These are phyloP conservation scores for Aptenodytes patagonicus DNA, from an alignment of 2,113 vertebrate species.

Conservation along the genomic window DNA sequence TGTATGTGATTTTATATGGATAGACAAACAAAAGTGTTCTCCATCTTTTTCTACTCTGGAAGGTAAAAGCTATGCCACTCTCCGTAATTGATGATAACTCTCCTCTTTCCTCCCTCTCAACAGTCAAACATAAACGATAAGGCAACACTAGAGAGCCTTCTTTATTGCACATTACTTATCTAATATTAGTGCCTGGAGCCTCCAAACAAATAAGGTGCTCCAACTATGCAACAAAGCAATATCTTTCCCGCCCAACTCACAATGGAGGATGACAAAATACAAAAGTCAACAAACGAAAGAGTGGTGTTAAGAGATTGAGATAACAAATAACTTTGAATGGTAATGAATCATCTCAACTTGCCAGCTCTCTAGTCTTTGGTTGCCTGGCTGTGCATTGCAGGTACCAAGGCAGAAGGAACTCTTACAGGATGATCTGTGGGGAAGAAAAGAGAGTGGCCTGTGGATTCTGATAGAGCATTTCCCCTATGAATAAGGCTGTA, in stretches of 20 bases:
- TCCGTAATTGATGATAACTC: not conserved
- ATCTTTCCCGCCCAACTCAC: not conserved
- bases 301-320: not conserved
- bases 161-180: not conserved
- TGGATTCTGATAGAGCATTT: conserved; percentile 1
- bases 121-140: not conserved
- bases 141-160: not conserved
- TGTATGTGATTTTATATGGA: not conserved
- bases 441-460: conserved; percentile 10
- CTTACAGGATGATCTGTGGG: conserved; percentile 33
- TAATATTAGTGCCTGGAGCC: not conserved
- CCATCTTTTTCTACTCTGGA: not conserved
- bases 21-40: not conserved
- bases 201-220: not conserved
- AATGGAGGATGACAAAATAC: not conserved
- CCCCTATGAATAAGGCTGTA: not conserved
- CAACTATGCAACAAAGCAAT: not conserved
- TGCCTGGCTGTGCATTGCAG: conserved; percentile 44
- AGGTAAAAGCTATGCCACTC: not conserved
- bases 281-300: not conserved
- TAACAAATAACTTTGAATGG: conserved; percentile 10
- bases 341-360: conserved; percentile 44
- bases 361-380: conserved; percentile 34
- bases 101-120: not conserved
- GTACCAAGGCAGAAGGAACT: conserved; percentile 34